Base-by-base conservation (phyloP, 2,113 vertebrate genomes). In the Cettia cetti region DNA sequence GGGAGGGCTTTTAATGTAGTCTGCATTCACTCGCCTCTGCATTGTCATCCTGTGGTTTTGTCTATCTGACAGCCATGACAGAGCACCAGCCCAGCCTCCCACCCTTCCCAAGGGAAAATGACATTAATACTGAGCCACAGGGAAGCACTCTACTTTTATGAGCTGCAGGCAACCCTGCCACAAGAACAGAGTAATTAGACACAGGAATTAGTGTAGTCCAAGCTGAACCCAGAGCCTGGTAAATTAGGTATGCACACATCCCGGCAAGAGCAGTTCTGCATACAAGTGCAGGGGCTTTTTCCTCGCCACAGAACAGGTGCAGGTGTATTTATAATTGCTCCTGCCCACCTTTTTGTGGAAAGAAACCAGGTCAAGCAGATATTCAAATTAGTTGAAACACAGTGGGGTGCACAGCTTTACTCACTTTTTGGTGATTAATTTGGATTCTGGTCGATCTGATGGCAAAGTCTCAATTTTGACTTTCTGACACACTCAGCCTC, bases 231-330 rank as follows among this genome's bases (percentile, higher is more conserved):
- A 17, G 16, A 26, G 26, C 26, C 64, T 19, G 37, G 13, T 15
- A 49, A 76, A 39, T 57, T 7, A 45, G 35, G 64, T 42, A 27
- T 39, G 40, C 49, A 28, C 44, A 14, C 1, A 0, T 31, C 50
- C 65, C 42, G 9, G 56, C 39, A 72, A 54, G 59, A 81, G 63
- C 76, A 68, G 19, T 59, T 97, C 86, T 85, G 30, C 28, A 3
- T 22, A 95, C 90, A 57, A 56, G 66, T 16, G 45, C 97, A 97
- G 97, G 95, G 97, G 95, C 5, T n/a, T 65, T 87, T 95, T 93
- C 90, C 95, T 94, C 63, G 95, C 95, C 96, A 13, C 96, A 95
- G 45, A 89, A 53, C 97, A 98, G 96, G 96, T 98, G 98, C 88
- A n/a, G 21, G 33, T 89, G 45, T 94, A 86, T 94, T 83, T 76